Conservation (phyloP, 2,113 vertebrate species). For the Leptosomus discolor region DNA sequence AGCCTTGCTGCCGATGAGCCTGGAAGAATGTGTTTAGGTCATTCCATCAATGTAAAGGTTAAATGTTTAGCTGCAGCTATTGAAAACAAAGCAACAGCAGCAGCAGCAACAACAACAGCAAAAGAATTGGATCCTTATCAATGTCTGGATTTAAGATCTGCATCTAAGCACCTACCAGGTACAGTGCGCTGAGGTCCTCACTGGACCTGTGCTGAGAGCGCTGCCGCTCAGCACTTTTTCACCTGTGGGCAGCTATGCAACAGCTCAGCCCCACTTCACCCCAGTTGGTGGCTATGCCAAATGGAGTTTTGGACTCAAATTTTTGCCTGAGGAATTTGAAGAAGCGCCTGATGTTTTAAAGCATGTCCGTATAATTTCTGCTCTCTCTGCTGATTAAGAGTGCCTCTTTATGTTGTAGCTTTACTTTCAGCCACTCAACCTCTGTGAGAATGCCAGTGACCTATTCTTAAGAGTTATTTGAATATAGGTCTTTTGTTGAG, state of each 20-base stretch:
- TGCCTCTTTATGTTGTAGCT: background rate
- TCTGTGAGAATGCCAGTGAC: background rate
- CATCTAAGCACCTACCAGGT: background rate
- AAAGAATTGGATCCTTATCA: background rate
- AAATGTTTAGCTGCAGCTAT: constrained; percentile 30
- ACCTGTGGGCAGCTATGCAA: background rate
- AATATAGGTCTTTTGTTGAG: background rate
- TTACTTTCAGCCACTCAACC: background rate
- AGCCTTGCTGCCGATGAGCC: background rate
- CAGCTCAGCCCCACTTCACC: background rate
- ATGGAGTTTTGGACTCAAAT: background rate
- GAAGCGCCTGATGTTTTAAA: background rate
- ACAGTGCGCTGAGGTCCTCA: background rate
- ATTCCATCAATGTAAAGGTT: constrained; percentile 21
- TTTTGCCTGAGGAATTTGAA: background rate
- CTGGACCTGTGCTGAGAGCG: background rate
- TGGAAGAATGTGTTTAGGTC: constrained; percentile 18
- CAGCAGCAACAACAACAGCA: background rate
- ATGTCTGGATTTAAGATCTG: background rate
- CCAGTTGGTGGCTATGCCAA: background rate
- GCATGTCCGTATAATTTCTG: background rate
- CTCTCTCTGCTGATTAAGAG: background rate
- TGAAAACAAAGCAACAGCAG: constrained; percentile 19
- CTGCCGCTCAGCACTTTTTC: background rate
- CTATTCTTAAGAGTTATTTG: background rate